Base-by-base conservation (phyloP, 2,797 vertebrate genomes). In the Nasua narica region DNA sequence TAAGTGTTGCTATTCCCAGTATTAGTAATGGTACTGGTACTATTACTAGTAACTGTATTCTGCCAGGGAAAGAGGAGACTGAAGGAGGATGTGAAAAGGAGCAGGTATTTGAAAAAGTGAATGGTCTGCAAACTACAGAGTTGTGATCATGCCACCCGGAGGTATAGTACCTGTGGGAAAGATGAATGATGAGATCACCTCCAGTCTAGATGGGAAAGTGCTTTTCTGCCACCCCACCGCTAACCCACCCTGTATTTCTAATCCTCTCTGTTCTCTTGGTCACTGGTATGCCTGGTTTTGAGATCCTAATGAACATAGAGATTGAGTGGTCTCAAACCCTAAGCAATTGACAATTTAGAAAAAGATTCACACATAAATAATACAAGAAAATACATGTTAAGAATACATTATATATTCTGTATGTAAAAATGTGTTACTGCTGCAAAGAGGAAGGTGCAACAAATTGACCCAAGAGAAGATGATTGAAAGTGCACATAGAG, bases 351-450 rank as follows among this genome's bases (percentile, higher is more conserved):
- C 16, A 60, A 65, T 60, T 79, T 87, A 93, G n/a, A 19, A 88
- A 72, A 58, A 76, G 54, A 83, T 16, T 60, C 62, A 85, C 46
- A 52, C 15, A 72, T 93, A 81, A 95, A 76, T 48, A 72, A 74
- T 52, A 9, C 10, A 19, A 90, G 74, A 85, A 69, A 74, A 82
- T 50, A n/a, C 56, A 43, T 23, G 27, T 43, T 52, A 91, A 85
- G 29, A 86, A 94, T n/a, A 23, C n/a, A 54, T 74, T 69, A 60
- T 46, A 74, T 43, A 86, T 91, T 88, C 52, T 91, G 6, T 72
- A 82, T 52, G 32, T 85, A 72, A 93, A 96, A 96, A 54, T 65
- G 13, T 72, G 10, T 87, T 88, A 14, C 40, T 72, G 25, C 29
- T 76, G 23, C 54, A 69, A 86, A 95, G 48, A 87, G n/a, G 3